Percentiles rank a stretch among this genome's conserved stretches.
Evolutionary conservation across 2,113 vertebrate genomes (phyloP).

Genomic region (Capricornis sumatraensis): DNA sequence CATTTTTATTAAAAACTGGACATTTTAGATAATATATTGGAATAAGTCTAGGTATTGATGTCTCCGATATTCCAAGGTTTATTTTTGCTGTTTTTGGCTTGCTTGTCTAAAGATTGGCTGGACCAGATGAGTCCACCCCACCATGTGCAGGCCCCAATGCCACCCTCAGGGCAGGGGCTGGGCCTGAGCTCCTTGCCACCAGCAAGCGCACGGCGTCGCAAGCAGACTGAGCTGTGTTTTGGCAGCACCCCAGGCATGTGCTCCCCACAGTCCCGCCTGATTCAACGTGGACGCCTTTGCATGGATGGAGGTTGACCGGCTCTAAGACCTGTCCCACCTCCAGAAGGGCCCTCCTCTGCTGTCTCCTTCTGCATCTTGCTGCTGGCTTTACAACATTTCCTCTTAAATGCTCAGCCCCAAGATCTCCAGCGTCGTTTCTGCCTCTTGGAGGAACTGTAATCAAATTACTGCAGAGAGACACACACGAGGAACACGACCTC

Average conservation of each 20-base stretch:
- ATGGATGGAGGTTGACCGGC: rapidly evolving
- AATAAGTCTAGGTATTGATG: background rate
- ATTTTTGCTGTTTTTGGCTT: background rate
- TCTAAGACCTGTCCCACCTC: background rate
- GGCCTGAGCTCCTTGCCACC: background rate
- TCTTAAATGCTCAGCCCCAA: background rate
- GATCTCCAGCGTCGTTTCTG: background rate
- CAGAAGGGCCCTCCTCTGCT: background rate
- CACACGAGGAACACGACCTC: background rate
- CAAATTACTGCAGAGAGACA: background rate
- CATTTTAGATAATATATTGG: background rate
- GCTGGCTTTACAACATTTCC: no score
- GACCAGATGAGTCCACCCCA: background rate
- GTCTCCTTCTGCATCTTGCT: background rate
- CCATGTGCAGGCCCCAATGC: rapidly evolving
- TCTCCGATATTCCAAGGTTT: background rate
- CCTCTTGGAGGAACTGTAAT: background rate
- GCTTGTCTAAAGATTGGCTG: background rate
- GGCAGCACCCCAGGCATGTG: background rate
- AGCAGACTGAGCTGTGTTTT: background rate
- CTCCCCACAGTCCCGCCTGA: background rate
- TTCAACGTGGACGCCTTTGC: background rate
- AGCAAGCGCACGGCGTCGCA: rapidly evolving
- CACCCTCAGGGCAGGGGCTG: rapidly evolving
- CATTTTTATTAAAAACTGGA: background rate